phyloP scores from a whole-genome alignment of 2,888 invertebrate species.

The Lumbricus terrestris region DNA sequence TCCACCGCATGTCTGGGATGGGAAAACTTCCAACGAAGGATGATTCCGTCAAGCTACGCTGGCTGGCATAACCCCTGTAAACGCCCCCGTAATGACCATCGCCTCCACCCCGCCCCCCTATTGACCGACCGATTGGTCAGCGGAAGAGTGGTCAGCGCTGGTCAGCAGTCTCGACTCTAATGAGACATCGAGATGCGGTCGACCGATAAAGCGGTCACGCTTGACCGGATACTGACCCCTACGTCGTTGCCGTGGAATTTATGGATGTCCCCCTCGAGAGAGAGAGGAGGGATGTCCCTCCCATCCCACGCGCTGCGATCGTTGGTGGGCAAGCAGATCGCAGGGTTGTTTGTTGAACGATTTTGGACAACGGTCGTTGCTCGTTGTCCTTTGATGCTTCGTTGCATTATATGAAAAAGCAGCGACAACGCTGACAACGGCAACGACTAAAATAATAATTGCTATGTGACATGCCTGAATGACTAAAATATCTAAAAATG shows the following conservation, averaged over 20 bases:
- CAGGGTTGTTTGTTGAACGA: too few relatives aligned
- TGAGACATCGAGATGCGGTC: slow-evolving; percentile 11
- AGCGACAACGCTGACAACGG: too few relatives aligned
- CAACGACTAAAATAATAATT: too few relatives aligned
- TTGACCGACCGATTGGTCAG: neutral
- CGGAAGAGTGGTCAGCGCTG: neutral
- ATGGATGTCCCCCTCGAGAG: neutral
- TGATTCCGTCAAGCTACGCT: neutral
- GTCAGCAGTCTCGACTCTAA: neutral
- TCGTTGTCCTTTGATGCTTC: too few relatives aligned
- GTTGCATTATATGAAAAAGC: too few relatives aligned
- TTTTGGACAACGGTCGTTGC: too few relatives aligned
- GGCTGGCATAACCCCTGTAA: neutral
- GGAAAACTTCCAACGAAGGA: too few relatives aligned
- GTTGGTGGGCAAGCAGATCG: neutral
- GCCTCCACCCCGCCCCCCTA: neutral
- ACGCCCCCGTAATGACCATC: neutral
- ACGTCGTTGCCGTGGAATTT: neutral
- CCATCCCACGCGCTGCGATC: too few relatives aligned
- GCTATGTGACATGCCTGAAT: too few relatives aligned
- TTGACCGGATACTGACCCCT: neutral
- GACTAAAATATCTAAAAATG: too few relatives aligned
- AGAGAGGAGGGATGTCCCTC: neutral
- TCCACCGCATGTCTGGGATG: neutral
- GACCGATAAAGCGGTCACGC: slow-evolving; percentile 6